Evolutionary conservation across 2,113 vertebrate genomes (phyloP), one percentile per base, ranked within the genome.

Genomic region (Cyprinus carpio): DNA sequence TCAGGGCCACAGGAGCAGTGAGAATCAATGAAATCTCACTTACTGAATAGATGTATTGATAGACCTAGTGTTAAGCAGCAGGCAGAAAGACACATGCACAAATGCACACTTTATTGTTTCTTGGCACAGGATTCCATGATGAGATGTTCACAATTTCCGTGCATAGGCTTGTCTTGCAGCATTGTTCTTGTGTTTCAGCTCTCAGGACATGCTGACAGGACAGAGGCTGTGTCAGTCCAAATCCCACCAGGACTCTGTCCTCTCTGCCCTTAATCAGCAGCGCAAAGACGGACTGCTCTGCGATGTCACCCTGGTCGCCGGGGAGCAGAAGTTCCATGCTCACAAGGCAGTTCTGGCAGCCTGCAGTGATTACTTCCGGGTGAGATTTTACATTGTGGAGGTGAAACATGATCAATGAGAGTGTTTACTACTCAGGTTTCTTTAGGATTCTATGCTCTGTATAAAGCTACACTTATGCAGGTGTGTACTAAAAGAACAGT

Each of bases 301-400:
- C 3, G 98, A 99, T 46, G 95, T 99, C 91, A 99, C 97, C n/a
- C 94, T 99, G 84, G 95, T 99, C 81, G 98, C 98, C 0, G 97
- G 96, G 82, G 97, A 99, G 56, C 96, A 99, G 93, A 99, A 98
- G 93, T 99, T 99, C 90, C 97, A 97, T 0, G 97, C 97, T 43
- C 98, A 99, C 91, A 99, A 98, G 92, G 98, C 98, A 0, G 97
- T 99, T 51, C 93, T 99, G 67, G 98, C 97, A 34, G 98, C 98
- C 0, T 99, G 98, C 95, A 99, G 98, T 18, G 98, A 99, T 92
- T 99, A 99, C 88, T 99, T 99, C 91, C 92, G 97, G 94, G 97
- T 99, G 91, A 97, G 97, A 94, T 25, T 71, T 54, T 71, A 71
- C 43, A 54, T 9, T 29, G 3, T 81, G 4, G 9, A 78, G 27